Conservation (phyloP, 1,140 invertebrate genomes). For the Magallana angulata region DNA sequence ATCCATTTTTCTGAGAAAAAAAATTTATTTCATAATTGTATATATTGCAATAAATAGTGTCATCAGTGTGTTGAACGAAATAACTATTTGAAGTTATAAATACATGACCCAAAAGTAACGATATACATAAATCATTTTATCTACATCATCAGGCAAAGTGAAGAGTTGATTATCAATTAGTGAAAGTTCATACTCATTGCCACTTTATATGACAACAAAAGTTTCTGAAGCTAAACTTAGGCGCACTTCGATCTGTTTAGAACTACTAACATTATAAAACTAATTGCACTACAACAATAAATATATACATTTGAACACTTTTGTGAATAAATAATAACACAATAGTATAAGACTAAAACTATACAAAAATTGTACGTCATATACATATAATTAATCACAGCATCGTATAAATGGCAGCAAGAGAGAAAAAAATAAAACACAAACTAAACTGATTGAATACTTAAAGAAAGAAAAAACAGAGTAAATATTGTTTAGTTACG, state of each 20-base stretch:
- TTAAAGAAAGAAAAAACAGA: background rate
- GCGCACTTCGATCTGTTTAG: background rate
- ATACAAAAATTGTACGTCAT: background rate
- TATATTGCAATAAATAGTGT: too few relatives aligned
- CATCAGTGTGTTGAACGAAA: too few relatives aligned
- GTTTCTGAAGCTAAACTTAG: too few relatives aligned
- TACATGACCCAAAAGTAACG: too few relatives aligned
- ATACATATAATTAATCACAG: background rate
- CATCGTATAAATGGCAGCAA: background rate
- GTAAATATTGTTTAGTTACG: background rate
- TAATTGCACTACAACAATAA: background rate
- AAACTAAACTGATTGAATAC: background rate
- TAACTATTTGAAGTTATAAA: too few relatives aligned
- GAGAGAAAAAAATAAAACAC: background rate
- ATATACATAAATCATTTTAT: too few relatives aligned
- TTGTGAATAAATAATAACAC: constrained; percentile 27
- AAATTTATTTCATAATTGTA: too few relatives aligned
- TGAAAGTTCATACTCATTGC: too few relatives aligned
- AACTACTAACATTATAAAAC: background rate
- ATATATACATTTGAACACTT: background rate
- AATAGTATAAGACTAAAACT: background rate
- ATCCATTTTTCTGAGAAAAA: too few relatives aligned
- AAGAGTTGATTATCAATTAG: too few relatives aligned
- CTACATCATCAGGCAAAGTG: too few relatives aligned
- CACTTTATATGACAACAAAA: too few relatives aligned